A percentile compares a stretch with the other conserved stretches of the same genome.
These are phyloP conservation scores for Microcebus murinus DNA, from an alignment of 2,113 vertebrate species.

Conservation along the genomic window DNA sequence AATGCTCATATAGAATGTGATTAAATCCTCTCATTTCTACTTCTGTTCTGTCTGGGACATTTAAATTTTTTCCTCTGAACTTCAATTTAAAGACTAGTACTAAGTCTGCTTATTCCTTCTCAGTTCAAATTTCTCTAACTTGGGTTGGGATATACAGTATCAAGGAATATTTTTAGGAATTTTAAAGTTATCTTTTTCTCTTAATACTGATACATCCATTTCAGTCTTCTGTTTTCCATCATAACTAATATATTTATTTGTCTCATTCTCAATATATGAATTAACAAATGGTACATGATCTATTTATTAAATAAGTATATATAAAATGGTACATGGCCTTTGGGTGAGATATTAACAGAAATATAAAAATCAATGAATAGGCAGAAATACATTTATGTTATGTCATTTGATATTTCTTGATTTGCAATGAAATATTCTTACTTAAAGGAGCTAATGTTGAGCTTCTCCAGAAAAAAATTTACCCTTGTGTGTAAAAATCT, in stretches of 20 bases:
- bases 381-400: neutral
- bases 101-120: neutral
- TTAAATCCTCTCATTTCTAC: neutral
- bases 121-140: neutral
- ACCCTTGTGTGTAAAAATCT: neutral
- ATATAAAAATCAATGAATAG: neutral
- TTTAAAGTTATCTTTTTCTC: neutral
- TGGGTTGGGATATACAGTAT: neutral
- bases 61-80: neutral
- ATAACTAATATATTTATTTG: neutral
- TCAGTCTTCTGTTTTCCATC: conserved; percentile 7
- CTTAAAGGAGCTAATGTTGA: conserved; percentile 2
- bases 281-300: neutral
- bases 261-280: neutral
- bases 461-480: neutral
- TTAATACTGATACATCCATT: neutral
- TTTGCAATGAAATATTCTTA: neutral
- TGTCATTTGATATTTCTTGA: neutral
- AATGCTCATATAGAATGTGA: neutral
- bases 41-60: neutral
- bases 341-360: neutral
- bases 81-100: neutral
- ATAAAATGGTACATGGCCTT: neutral
- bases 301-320: neutral
- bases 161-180: neutral